Conservation (phyloP, 2,113 vertebrate genomes). For the Elaphurus davidianus region DNA sequence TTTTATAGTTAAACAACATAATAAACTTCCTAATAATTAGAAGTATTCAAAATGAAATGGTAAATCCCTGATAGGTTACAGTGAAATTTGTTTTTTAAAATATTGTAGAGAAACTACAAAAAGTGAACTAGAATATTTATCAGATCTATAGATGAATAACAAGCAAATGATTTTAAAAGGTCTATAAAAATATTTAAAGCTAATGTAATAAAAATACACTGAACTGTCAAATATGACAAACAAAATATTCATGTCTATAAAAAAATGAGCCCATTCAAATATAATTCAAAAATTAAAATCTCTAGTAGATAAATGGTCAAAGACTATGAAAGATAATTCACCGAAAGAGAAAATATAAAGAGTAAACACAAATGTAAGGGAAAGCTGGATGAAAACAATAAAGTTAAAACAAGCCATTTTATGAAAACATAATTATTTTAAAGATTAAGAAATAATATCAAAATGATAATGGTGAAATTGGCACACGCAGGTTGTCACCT, state of each 20-base stretch:
- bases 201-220: not conserved
- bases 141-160: not conserved
- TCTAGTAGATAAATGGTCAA: not conserved
- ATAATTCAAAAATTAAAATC: slow-evolving; percentile 46
- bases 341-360: not conserved
- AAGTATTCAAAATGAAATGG: slow-evolving; percentile 5
- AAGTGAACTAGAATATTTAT: not conserved
- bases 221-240: not conserved
- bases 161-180: not conserved
- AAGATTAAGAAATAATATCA: not conserved
- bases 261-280: not conserved
- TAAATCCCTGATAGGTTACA: not conserved
- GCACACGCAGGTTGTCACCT: not conserved
- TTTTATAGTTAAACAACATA: not conserved
- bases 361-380: not conserved
- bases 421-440: slow-evolving; percentile 27
- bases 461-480: not conserved
- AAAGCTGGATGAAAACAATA: not conserved
- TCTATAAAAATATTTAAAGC: slow-evolving; percentile 3
- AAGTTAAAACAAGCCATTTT: slow-evolving; percentile 3
- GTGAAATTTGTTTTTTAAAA: not conserved
- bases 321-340: not conserved
- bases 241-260: slow-evolving; percentile 3
- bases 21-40: slow-evolving; percentile 19
- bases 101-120: not conserved